Conservation (phyloP, 2,888 invertebrate genomes). For the Azorinus chamasolen region DNA sequence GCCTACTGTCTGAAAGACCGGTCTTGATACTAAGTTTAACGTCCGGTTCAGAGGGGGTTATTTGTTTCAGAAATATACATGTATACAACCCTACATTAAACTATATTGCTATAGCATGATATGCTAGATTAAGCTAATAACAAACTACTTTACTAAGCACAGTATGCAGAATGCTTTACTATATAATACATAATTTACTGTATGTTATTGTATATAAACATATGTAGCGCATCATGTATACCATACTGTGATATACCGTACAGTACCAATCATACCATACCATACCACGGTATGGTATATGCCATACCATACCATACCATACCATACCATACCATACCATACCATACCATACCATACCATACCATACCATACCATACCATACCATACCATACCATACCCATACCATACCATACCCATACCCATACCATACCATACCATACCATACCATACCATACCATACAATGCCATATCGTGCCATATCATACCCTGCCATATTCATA, state of each 20-base stretch:
- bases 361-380: conserved; percentile 49
- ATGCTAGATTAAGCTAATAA: too few species aligned
- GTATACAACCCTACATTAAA: too few species aligned
- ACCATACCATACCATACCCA: conserved; percentile 55
- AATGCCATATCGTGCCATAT: conserved; percentile 42
- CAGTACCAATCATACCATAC: too few species aligned
- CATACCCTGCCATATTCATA: conserved; percentile 37
- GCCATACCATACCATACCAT: conserved; percentile 44
- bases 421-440: conserved; percentile 44
- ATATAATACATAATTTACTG: background rate
- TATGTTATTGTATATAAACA: background rate
- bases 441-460: conserved; percentile 48
- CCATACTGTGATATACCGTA: conserved; percentile 11
- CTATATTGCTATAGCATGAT: too few species aligned
- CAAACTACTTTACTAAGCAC: too few species aligned
- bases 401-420: conserved; percentile 50
- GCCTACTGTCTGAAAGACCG: too few species aligned
- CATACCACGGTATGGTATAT: too few species aligned
- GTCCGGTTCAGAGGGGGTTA: too few species aligned
- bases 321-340: conserved; percentile 40
- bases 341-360: conserved; percentile 47
- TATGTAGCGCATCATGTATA: background rate
- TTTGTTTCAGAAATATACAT: too few species aligned
- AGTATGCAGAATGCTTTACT: too few species aligned
- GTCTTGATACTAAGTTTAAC: too few species aligned